These are phyloP conservation scores for Platichthys flesus DNA, from an alignment of 2,113 vertebrate genomes.

Conservation along the genomic window DNA sequence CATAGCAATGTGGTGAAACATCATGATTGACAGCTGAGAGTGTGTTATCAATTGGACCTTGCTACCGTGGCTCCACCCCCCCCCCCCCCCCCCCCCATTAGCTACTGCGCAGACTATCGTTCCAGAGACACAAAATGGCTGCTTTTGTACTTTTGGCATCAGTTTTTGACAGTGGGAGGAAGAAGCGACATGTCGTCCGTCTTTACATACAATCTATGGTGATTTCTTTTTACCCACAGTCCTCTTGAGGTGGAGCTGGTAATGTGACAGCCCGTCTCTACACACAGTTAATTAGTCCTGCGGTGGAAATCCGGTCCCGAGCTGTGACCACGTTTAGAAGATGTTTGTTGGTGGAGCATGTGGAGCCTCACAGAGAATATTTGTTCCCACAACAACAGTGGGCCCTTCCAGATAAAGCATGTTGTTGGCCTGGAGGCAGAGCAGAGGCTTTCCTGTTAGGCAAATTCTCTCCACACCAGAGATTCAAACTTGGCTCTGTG, in stretches of 20 bases:
- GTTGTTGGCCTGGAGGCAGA: conserved; percentile 37
- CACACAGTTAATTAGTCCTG: not conserved
- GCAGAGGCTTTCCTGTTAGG: conserved; percentile 34
- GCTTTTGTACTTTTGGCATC: not conserved
- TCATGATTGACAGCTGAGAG: too few relatives aligned
- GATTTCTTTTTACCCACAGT: too few relatives aligned
- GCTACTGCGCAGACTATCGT: too few relatives aligned
- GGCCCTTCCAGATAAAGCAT: not conserved
- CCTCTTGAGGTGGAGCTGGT: too few relatives aligned
- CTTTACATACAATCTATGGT: too few relatives aligned
- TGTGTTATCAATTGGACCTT: too few relatives aligned
- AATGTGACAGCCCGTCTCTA: too few relatives aligned
- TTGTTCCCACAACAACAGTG: not conserved
- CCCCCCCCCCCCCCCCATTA: too few relatives aligned
- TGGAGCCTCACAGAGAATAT: not conserved
- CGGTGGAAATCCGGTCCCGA: not conserved
- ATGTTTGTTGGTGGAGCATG: not conserved
- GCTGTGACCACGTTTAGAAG: not conserved
- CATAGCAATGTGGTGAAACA: too few relatives aligned
- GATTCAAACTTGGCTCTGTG: conserved; percentile 41
- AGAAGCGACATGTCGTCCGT: too few relatives aligned
- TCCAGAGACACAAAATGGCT: not conserved
- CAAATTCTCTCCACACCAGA: conserved; percentile 43
- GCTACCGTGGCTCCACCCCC: too few relatives aligned
- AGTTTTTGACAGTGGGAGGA: too few relatives aligned